Conservation (phyloP, 2,797 vertebrate species). For the Galaxias olidus region DNA sequence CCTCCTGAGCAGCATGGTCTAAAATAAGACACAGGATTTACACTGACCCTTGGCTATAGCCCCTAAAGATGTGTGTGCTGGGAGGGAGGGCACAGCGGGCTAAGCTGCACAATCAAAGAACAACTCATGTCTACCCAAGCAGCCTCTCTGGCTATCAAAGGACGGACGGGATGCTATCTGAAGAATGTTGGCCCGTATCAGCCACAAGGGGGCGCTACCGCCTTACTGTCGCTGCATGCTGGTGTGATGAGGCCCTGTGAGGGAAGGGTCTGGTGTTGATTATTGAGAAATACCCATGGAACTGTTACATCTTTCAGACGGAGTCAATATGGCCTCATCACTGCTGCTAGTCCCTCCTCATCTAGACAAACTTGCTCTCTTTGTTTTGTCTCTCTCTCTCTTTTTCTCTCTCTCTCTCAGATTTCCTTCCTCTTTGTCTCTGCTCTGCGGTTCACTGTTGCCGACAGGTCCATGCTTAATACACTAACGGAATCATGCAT, state of each 20-base stretch:
- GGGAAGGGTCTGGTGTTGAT: too few relatives aligned
- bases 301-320: not conserved
- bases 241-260: too few relatives aligned
- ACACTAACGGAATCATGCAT: slow-evolving; percentile 50
- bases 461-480: slow-evolving; percentile 28
- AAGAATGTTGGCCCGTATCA: too few relatives aligned
- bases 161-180: not conserved
- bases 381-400: slow-evolving; percentile 5
- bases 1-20: slow-evolving; percentile 92
- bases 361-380: not conserved
- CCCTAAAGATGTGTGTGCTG: not conserved
- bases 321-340: not conserved
- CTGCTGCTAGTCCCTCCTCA: not conserved
- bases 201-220: too few relatives aligned
- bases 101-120: too few relatives aligned
- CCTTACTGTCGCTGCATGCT: too few relatives aligned
- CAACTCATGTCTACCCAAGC: not conserved
- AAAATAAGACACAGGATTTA: slow-evolving; percentile 80
- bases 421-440: too few relatives aligned
- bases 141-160: not conserved
- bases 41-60: slow-evolving; percentile 47
- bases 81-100: too few relatives aligned
- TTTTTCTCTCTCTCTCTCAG: not conserved
- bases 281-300: not conserved
- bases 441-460: too few relatives aligned